Base-by-base conservation (phyloP, 2,888 invertebrate species). In the Tridacna crocea region DNA sequence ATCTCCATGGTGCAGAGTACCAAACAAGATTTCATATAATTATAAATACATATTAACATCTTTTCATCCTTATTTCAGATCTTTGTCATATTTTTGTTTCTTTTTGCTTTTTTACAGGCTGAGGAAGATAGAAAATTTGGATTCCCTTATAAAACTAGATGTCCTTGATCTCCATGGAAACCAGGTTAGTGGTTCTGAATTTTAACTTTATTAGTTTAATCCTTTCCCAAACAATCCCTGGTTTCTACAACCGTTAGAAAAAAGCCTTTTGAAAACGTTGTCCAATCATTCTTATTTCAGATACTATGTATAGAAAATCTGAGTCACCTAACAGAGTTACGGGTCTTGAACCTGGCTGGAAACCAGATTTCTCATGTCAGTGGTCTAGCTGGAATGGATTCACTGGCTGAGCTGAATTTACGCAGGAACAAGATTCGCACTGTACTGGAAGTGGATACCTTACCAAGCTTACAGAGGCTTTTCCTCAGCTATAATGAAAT, bases 151-250 rank as follows among this genome's bases (percentile, higher is more conserved):
- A 48, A 97, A 98, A 90, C 94, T 99, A 85, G 98, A 98, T 95
- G 98, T 98, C 15, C 95, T 99, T 84, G 99, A 99, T 95, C 95
- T 99, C 87, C 98, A 98, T 94, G 98, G 98, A 48, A 99, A 99
- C 95, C 92, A 93, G 91, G 94, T 94, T 83, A 78, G 61, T 61
- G 55, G 10, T 36, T 36, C 36, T 36, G 36, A 2, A 4, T 8
- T 36, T 2, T 8, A 36, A 4, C 36, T 36, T 2, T 8, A 36
- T 36, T 2, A 4, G 8, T 36, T 36, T 36, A 36, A 36, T 8
- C 8, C 36, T 36, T 2, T 36, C 2, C 36, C 36, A 36, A 2
- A 36, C 36, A 36, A 36, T 36, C 36, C 36, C 2, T 2, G 8
- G 3, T 36, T 36, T 36, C 8, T 4, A 36, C 36, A 36, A 36